Evolutionary conservation across 2,113 vertebrate species (phyloP), one percentile per base, ranked within the genome.

Genomic region (Epinephelus fuscoguttatus): DNA sequence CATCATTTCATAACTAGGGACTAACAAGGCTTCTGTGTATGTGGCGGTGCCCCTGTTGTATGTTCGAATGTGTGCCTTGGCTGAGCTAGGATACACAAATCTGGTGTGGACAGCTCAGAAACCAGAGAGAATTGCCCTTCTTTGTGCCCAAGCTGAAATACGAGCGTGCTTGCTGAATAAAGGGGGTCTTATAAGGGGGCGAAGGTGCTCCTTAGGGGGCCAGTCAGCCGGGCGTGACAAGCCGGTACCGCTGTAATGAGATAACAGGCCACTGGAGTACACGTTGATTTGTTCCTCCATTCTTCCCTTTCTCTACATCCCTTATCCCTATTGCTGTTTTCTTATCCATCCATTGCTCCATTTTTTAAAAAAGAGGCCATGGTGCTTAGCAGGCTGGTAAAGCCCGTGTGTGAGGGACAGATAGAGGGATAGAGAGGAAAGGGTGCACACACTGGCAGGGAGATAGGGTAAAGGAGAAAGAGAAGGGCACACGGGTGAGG

Each of bases 211-310:
- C 91, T 92, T 76, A 84, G 88, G 92, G 91, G 92, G 85, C 78
- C 53, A 82, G 84, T 81, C 91, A 89, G 84, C 70, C 89, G 49
- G 84, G 88, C 88, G 83, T 93, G 91, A 94, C 90, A 88, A 91
- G 89, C 85, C 73, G 81, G 84, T 83, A 78, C 90, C 69, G 82
- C 77, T 91, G 92, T 92, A 91, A 93, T 92, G 89, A 94, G 93
- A 94, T 94, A 94, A 94, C 90, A 90, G 91, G 89, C 90, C 90
- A 45, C 84, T 89, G 89, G 90, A 85, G 92, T 84, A 88, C 30
- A 80, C 87, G 64, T 89, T 80, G 80, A 92, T 89, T 90, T 91
- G 80, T 80, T 84, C 73, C 87, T 87, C 81, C 60, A 89, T 89
- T 92, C 82, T 87, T 86, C 89, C 76, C 79, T 76, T 88, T 92